Evolutionary conservation across 2,888 invertebrate species (phyloP), one percentile per base, ranked within the genome.

Genomic region (Thelaira solivaga): DNA sequence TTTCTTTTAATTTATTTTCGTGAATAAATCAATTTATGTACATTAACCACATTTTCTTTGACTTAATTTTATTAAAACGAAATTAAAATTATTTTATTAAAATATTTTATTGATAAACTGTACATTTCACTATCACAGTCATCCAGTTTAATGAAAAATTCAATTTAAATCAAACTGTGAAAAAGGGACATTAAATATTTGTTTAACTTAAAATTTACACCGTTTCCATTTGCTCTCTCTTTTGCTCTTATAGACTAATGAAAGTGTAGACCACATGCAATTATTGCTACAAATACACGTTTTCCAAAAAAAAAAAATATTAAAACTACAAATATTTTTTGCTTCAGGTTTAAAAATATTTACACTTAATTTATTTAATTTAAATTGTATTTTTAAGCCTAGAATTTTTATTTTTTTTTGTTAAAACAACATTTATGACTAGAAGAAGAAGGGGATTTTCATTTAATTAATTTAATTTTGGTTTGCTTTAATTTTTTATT

Each of bases 121-220:
- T 80, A 81, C 69, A 80, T 77, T 85, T 86, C 86, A 87, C 87
- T 88, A 88, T 88, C 88, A 88, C 88, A 88, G 88, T 88, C 88
- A 87, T 86, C 87, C 88, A 86, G 75, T 79, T 71, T 72, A 67
- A 80, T 80, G 75, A 73, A 65, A 78, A 80, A 65, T 34, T 69
- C n/a, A 55, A 71, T 78, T 78, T 71, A 71, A 78, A 71, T 78
- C 31, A 74, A 78, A 78, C 78, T 78, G 78, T 53, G n/a, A 74
- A 74, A 59, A 34, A 64, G 59, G 65, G 68, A 78, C 43, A 45
- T 64, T 39, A 51, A 68, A 68, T n/a, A 43, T 62, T 43, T 22
- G 13, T 61, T 59, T 1, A 73, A 72, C 29, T 49, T n/a, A 47
- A n/a, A 55, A 13, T 67, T 43, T 51, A 61, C 20, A 61, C 67